Evolutionary conservation across 2,888 invertebrate genomes (phyloP), one percentile per base, ranked within the genome.

Genomic region (Timema podura): DNA sequence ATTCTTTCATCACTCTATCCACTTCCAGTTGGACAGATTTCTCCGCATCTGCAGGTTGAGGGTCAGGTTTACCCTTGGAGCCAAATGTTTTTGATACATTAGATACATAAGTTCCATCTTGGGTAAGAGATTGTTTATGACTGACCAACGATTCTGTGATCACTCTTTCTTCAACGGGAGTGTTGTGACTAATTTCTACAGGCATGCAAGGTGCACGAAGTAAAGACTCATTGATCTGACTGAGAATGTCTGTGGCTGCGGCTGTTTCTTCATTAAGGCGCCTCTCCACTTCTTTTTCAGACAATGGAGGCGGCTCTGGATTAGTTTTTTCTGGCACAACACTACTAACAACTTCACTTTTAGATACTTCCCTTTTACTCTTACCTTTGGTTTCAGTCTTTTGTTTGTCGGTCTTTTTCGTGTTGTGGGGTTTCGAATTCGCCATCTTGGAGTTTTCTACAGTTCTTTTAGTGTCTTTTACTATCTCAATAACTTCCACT

Each of bases 221-320:
- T 30, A 30, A 30, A 30, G 73, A 74, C n/a, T 77, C 76, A 68
- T 81, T 81, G 64, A 81, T 80, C 74, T 81, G 81, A 75, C 81
- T 81, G n/a, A 82, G 77, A 59, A 80, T 79, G 75, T 80, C 81
- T 8, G 81, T 82, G 15, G 82, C 82, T 2, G 82, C 81, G 70
- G 80, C 79, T 5, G 82, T 82, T 68, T 70, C 69, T 11, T 66
- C 59, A 65, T 69, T 57, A 48, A 54, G 51, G n/a, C 61, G 51
- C 47, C 48, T 64, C 54, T 69, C 69, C 44, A 59, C 64, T 44
- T 70, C 68, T 68, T 68, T 61, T 30, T 72, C 70, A 15, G 48
- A 57, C n/a, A 66, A 47, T n/a, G 49, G 30, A 11, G 66, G 57
- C 9, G 59, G 5, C 51, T 59, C 68, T 65, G 68, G 6, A 46